phyloP scores from a whole-genome alignment of 2,797 vertebrate species.

The Nannoperca australis region DNA sequence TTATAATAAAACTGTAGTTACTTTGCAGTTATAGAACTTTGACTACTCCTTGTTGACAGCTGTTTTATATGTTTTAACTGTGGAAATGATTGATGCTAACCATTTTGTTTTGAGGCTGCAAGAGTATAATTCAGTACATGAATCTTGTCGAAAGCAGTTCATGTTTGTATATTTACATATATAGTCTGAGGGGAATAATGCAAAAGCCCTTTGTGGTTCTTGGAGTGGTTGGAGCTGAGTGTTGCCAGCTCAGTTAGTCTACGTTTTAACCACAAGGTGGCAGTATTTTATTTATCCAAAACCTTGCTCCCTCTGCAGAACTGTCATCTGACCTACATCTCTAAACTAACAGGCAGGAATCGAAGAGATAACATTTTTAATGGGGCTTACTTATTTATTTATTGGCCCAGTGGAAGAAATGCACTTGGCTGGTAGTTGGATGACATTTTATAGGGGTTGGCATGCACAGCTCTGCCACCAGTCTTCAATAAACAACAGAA shows the following conservation, averaged over 20 bases:
- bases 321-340: conserved; percentile 82
- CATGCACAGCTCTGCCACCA: conserved; percentile 27
- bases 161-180: background rate
- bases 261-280: conserved; percentile 74
- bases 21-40: background rate
- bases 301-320: conserved; percentile 62
- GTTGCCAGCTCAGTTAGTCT: background rate
- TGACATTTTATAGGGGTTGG: conserved; percentile 33
- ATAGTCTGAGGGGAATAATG: conserved; percentile 13
- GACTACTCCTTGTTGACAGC: background rate
- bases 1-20: background rate
- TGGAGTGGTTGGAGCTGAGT: background rate
- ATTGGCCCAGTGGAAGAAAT: conserved; percentile 28
- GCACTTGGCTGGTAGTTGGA: conserved; percentile 30
- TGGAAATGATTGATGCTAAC: background rate
- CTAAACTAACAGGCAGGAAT: conserved; percentile 61
- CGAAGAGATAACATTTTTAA: conserved; percentile 60
- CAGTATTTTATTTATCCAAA: conserved; percentile 62
- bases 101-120: background rate
- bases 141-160: background rate
- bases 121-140: background rate
- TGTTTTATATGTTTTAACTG: background rate
- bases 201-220: background rate
- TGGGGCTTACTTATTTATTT: conserved; percentile 62
- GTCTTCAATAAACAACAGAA: conserved; percentile 61